Evolutionary conservation across 1,140 invertebrate species (phyloP), one percentile per base, ranked within the genome.

Genomic region (Drosophila yakuba): DNA sequence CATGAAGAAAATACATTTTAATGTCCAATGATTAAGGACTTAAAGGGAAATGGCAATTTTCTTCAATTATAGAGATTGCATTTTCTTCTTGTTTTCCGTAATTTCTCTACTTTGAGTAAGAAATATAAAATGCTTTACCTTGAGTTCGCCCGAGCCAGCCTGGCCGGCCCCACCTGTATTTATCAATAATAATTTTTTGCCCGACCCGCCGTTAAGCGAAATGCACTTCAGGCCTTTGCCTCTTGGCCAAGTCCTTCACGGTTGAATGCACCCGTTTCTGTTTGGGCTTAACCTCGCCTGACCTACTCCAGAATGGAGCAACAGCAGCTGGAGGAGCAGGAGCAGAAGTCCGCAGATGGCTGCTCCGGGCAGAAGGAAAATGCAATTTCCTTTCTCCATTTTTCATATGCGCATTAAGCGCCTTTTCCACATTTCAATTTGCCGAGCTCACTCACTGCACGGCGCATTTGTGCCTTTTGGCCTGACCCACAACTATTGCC

Each of bases 401-500:
- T 88, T 88, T 88, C 81, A 89, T 89, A 73, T 83, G 83, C 79
- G 78, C 79, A 79, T 89, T 88, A 89, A 88, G 76, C 83, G 84
- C 64, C 79, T 83, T 88, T 86, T 86, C 51, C 81, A 80, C 83
- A 89, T 88, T 88, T 88, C 83, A 88, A 88, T 88, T 88, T 89
- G 59, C 84, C 55, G 66, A 54, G 59, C 43, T 39, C 56, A 20
- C 47, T 54, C 48, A 15, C 50, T 15, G n/a, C 51, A n/a, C 44
- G 38, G 47, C 62, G 36, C 77, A 47, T 66, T 62, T 76, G 79
- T 69, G 79, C 79, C 79, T 54, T 57, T 55, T 61, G 45, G 54
- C 67, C 45, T 39, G 64, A 44, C 41, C 50, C 48, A 44, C 52
- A 36, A 38, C 43, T 56, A 41, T 38, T 28, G 50, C 60, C 59